A percentile compares a stretch with the other conserved stretches of the same genome.
These are phyloP conservation scores for Drosophila quinaria DNA, from an alignment of 2,888 invertebrate species.

Conservation along the genomic window DNA sequence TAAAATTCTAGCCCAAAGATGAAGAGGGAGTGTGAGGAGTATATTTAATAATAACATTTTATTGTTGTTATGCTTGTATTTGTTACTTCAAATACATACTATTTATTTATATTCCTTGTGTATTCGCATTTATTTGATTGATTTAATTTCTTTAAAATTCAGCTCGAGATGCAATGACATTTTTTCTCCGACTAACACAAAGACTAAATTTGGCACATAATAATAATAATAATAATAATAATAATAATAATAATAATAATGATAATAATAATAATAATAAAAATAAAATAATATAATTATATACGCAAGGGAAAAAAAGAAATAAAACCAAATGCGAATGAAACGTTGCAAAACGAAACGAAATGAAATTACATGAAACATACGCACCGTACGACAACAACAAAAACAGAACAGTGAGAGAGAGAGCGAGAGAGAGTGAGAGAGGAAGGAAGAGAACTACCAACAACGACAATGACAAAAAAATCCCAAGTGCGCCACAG, in stretches of 20 bases:
- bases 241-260: no score
- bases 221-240: no score
- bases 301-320: background rate
- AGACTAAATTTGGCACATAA: no score
- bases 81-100: background rate
- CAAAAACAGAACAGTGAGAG: background rate
- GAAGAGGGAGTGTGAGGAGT: background rate
- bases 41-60: constrained; percentile 10
- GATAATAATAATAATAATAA: no score
- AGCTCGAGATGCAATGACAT: background rate
- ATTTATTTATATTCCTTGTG: background rate
- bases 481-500: constrained; percentile 48
- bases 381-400: constrained; percentile 40
- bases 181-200: no score
- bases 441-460: background rate
- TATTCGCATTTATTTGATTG: background rate
- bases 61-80: constrained; percentile 9
- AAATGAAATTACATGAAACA: constrained; percentile 48
- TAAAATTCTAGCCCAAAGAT: background rate
- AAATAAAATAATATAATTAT: constrained; percentile 10
- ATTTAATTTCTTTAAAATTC: background rate
- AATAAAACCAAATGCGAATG: constrained; percentile 9
- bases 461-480: constrained; percentile 30
- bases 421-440: no score
- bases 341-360: constrained; percentile 28